A percentile compares a stretch with the other conserved stretches of the same genome.
Evolutionary conservation across 2,113 vertebrate genomes (phyloP).

Genomic region (Callithrix jacchus): DNA sequence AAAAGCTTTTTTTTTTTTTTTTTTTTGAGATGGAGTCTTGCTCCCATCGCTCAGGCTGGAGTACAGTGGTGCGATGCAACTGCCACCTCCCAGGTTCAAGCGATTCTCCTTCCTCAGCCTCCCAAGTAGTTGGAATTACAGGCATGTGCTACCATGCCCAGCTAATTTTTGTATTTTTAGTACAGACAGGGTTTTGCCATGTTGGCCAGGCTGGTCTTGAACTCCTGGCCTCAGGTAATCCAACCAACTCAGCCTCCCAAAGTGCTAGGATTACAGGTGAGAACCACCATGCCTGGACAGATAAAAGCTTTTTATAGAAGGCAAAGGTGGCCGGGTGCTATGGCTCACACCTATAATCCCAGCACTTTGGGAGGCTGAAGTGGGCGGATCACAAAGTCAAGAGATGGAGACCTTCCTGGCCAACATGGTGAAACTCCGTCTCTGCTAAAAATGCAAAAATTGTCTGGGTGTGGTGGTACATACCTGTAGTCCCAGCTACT

Average conservation of each 20-base stretch:
- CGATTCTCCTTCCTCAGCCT: neutral
- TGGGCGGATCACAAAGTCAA: no score
- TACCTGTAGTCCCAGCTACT: no score
- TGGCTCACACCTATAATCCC: no score
- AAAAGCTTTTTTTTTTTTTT: neutral
- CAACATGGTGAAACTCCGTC: no score
- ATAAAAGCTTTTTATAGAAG: neutral
- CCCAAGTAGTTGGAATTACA: neutral
- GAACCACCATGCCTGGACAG: neutral
- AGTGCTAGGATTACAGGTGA: neutral
- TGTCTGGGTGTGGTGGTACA: no score
- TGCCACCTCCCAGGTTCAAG: neutral
- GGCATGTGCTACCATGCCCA: neutral
- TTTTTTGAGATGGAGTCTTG: neutral
- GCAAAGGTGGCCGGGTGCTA: no score
- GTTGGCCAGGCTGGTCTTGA: neutral
- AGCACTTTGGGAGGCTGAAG: no score
- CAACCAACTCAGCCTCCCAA: neutral
- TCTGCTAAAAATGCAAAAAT: no score
- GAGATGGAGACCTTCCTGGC: no score
- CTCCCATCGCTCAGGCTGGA: neutral
- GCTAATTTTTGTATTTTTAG: neutral
- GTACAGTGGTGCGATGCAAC: neutral
- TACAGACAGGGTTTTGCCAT: neutral
- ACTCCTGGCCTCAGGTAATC: neutral